Conservation (phyloP, 1,140 invertebrate species). For the Asbolus verrucosus region DNA sequence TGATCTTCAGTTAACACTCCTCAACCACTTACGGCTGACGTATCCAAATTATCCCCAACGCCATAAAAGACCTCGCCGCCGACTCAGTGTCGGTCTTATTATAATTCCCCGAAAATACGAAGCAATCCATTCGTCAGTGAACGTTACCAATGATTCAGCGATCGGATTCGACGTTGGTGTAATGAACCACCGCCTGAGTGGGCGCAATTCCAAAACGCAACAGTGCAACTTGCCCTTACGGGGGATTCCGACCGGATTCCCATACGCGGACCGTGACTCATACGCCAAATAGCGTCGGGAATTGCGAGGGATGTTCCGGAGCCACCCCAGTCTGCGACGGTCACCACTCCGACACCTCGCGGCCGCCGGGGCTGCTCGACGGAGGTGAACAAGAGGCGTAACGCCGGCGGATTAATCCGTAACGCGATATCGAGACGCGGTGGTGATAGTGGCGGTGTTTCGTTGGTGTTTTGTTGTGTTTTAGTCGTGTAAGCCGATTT, state of each 20-base stretch:
- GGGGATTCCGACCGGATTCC: constrained; percentile 55
- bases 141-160: constrained; percentile 16
- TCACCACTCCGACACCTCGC: constrained; percentile 36
- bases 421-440: constrained; percentile 47
- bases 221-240: constrained; percentile 49
- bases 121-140: constrained; percentile 11
- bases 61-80: no score
- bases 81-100: no score
- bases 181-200: neutral
- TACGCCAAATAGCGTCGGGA: constrained; percentile 58
- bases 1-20: no score
- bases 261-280: constrained; percentile 54
- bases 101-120: neutral
- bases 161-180: constrained; percentile 7
- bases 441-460: neutral
- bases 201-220: constrained; percentile 42
- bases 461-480: constrained; percentile 40
- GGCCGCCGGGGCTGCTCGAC: constrained; percentile 19
- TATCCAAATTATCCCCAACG: neutral
- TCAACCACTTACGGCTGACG: no score
- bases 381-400: constrained; percentile 21
- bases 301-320: constrained; percentile 51
- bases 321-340: constrained; percentile 4
- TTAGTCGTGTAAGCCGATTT: constrained; percentile 30
- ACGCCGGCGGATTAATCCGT: constrained; percentile 43